Evolutionary conservation across 1,140 invertebrate species (phyloP).

Genomic region (Mylabris phalerata): DNA sequence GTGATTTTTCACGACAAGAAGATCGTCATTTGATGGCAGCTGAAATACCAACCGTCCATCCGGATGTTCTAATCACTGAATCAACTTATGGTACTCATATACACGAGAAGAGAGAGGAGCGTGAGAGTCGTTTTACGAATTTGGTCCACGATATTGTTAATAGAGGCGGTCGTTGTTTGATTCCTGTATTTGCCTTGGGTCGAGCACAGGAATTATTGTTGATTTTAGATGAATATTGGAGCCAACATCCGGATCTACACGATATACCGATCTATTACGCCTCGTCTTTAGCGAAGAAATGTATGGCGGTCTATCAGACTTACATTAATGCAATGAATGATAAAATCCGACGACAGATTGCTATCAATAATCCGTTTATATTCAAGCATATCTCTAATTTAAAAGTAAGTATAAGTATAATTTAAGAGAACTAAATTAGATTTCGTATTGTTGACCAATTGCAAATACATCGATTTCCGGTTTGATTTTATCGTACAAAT

Average conservation of each 20-base stretch:
- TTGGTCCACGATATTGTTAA: constrained; percentile 94
- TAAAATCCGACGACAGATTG: constrained; percentile 90
- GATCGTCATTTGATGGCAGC: constrained; percentile 99
- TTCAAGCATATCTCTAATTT: constrained; percentile 99
- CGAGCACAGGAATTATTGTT: constrained; percentile 94
- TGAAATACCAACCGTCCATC: constrained; percentile 92
- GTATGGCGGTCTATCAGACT: constrained; percentile 99
- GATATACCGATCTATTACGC: constrained; percentile 99
- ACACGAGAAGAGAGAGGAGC: constrained; percentile 95
- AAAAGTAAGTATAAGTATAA: constrained; percentile 56
- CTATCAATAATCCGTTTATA: constrained; percentile 98
- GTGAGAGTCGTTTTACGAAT: constrained; percentile 90
- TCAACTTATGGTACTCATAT: constrained; percentile 99
- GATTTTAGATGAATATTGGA: constrained; percentile 99
- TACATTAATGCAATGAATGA: constrained; percentile 99
- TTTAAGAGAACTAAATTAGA: constrained; percentile 2
- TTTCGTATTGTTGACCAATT: constrained; percentile 47
- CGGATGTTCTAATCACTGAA: constrained; percentile 96
- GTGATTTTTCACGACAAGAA: constrained; percentile 97
- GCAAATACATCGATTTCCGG: constrained; percentile 63
- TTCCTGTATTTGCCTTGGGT: constrained; percentile 97
- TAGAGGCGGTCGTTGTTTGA: constrained; percentile 92
- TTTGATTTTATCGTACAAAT: constrained; percentile 52
- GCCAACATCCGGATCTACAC: constrained; percentile 94
- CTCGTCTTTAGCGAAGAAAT: constrained; percentile 97